phyloP scores from a whole-genome alignment of 2,797 vertebrate species.

The Diceros bicornis region DNA sequence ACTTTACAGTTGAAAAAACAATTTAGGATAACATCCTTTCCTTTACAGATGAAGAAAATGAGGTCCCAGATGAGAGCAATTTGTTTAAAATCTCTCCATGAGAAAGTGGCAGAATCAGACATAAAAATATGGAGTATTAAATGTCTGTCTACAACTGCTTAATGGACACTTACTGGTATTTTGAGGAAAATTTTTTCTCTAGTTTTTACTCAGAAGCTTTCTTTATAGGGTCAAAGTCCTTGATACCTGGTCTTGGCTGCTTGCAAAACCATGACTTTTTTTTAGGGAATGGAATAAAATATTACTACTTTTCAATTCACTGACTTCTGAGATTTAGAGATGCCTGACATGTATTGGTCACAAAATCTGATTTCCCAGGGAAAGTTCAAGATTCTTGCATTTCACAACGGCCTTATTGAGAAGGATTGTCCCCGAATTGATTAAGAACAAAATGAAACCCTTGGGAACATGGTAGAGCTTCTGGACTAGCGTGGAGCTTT shows the following conservation, averaged over 20 bases:
- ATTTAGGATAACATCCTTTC: background rate
- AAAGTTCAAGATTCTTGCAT: background rate
- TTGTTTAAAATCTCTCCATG: background rate
- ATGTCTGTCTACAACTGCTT: background rate
- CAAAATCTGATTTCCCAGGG: background rate
- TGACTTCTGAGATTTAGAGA: conserved; percentile 26
- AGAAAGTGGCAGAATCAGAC: background rate
- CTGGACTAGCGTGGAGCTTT: too few species aligned
- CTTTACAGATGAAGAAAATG: background rate
- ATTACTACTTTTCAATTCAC: background rate
- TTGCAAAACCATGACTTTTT: background rate
- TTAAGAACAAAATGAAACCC: background rate
- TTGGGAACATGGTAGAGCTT: background rate
- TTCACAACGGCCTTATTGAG: background rate
- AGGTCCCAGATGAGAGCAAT: background rate
- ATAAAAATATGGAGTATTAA: background rate
- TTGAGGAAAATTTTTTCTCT: background rate
- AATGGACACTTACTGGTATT: background rate
- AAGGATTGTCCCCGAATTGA: background rate
- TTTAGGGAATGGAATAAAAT: background rate
- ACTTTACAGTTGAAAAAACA: background rate
- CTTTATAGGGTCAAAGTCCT: background rate
- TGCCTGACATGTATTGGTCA: background rate
- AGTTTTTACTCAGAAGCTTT: background rate
- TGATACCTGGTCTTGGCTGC: background rate